phyloP scores from a whole-genome alignment of 30 jellyfish, hydroid and myxozoan species.

The Pelagia noctiluca region DNA sequence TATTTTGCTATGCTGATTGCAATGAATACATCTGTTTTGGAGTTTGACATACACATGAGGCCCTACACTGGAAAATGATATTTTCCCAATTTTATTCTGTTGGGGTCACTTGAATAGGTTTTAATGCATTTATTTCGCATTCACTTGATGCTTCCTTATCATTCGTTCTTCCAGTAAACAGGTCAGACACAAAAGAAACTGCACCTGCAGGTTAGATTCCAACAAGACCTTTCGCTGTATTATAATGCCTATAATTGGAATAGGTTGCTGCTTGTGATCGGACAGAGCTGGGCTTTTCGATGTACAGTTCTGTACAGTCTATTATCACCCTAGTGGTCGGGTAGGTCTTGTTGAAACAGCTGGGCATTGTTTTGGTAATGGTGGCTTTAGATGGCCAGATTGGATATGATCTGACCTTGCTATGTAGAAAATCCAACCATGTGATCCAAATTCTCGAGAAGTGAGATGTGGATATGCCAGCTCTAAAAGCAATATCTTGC shows the following conservation, averaged over 20 bases:
- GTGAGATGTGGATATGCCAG: slow-evolving; percentile 28
- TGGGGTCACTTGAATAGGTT: no score
- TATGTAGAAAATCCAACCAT: neutral
- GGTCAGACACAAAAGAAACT: neutral
- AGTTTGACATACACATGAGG: no score
- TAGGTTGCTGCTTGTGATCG: no score
- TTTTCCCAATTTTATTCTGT: no score
- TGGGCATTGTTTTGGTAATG: neutral
- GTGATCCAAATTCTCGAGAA: neutral
- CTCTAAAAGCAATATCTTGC: neutral
- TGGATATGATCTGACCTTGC: neutral
- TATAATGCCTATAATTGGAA: no score
- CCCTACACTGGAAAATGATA: no score
- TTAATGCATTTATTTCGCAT: no score
- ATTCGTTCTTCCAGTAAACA: neutral
- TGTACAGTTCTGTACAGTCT: slow-evolving; percentile 20
- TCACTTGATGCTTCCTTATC: neutral
- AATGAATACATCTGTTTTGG: no score
- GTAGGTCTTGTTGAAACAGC: slow-evolving; percentile 28
- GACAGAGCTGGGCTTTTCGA: neutral
- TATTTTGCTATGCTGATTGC: no score
- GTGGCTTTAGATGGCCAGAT: neutral
- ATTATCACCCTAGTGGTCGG: slow-evolving; percentile 10
- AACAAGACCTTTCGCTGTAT: no score
- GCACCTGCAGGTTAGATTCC: neutral